phyloP scores from a whole-genome alignment of 2,888 invertebrate genomes.

The Rotaria socialis region DNA sequence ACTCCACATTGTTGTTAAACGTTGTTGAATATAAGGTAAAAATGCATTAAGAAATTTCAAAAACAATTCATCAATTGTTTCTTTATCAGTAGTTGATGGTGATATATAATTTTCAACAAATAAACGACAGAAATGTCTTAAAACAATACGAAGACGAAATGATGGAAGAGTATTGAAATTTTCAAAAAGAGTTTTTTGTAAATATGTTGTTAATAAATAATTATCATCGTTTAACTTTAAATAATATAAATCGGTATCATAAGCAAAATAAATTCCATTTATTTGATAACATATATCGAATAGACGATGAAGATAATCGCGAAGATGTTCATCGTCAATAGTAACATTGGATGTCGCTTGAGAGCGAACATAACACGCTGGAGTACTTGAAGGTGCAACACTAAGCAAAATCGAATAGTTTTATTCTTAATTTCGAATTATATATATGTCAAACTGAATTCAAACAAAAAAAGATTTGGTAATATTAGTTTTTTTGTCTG shows the following conservation, averaged over 20 bases:
- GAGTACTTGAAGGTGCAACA: background rate
- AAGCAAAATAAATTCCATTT: background rate
- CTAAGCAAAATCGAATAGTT: background rate
- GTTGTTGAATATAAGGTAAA: conserved; percentile 27
- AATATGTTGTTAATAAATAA: background rate
- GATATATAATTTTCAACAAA: conserved; percentile 10
- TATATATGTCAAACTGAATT: no score
- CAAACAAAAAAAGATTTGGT: no score
- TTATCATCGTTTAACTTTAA: background rate
- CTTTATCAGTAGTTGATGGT: background rate
- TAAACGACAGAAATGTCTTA: conserved; percentile 32
- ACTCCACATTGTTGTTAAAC: conserved; percentile 4
- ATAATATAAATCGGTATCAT: background rate
- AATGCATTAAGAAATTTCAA: background rate
- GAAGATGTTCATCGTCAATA: background rate
- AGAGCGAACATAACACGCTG: background rate
- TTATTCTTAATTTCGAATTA: no score
- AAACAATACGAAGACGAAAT: conserved; percentile 31
- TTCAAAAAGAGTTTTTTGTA: conserved; percentile 20
- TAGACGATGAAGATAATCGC: conserved; percentile 28
- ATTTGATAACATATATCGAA: conserved; percentile 31
- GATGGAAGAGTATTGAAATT: conserved; percentile 20
- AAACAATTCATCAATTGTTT: conserved; percentile 16
- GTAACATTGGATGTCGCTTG: background rate
- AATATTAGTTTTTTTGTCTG: no score